Evolutionary conservation across 2,888 invertebrate species (phyloP).

Genomic region (Caenorhabditis sp.): DNA sequence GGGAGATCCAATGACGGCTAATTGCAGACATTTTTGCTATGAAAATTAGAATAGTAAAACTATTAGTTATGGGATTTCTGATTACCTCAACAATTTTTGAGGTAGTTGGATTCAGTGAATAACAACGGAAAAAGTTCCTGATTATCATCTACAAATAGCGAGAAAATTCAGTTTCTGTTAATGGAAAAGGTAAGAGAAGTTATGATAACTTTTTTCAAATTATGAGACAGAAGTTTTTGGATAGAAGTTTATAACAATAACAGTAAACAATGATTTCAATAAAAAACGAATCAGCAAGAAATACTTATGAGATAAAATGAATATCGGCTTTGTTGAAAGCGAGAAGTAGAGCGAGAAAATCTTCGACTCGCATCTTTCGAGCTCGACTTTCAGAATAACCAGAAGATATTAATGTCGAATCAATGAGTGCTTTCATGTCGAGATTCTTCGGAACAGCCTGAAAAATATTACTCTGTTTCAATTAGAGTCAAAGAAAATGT

Average conservation of each 20-base stretch:
- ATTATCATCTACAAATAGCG: neutral
- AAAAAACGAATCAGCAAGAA: slow-evolving; percentile 9
- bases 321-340: slow-evolving; percentile 90
- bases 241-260: neutral
- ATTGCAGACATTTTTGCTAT: slow-evolving; percentile 38
- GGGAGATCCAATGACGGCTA: slow-evolving; percentile 89
- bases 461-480: slow-evolving; percentile 61
- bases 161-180: too few species aligned
- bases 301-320: slow-evolving; percentile 78
- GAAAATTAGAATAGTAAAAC: neutral
- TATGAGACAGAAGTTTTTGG: neutral
- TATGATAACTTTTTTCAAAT: neutral
- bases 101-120: neutral
- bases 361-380: slow-evolving; percentile 92
- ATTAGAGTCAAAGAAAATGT: too few species aligned
- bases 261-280: neutral
- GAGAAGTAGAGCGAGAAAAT: slow-evolving; percentile 86
- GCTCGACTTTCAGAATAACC: slow-evolving; percentile 84
- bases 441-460: slow-evolving; percentile 83
- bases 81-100: neutral
- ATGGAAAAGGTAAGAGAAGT: neutral
- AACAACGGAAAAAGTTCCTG: neutral
- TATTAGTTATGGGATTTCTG: neutral
- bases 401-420: slow-evolving; percentile 77
- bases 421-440: slow-evolving; percentile 83